Conservation (phyloP, 1,140 invertebrate species). For the Paraescarpia echinospica region DNA sequence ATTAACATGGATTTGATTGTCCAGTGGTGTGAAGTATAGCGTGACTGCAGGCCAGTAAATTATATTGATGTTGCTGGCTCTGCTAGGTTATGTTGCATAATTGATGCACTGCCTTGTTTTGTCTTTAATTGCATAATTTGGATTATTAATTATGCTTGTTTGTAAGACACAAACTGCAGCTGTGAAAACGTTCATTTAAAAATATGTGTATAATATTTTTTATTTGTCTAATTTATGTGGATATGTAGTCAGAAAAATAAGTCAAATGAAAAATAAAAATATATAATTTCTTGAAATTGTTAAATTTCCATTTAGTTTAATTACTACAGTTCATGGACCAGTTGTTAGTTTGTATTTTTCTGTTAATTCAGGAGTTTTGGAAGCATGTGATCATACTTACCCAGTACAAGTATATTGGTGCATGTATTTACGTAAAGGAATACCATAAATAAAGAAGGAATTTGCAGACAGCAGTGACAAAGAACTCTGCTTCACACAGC, state of each 20-base stretch:
- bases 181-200: not conserved
- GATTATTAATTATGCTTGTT: not conserved
- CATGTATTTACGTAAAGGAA: not conserved
- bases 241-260: not conserved
- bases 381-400: too few relatives aligned
- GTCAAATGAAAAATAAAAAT: too few relatives aligned
- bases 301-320: too few relatives aligned
- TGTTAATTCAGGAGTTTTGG: too few relatives aligned
- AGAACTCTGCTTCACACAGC: not conserved
- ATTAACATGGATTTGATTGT: conserved; percentile 10
- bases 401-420: too few relatives aligned
- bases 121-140: not conserved
- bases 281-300: too few relatives aligned
- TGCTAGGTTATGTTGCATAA: not conserved
- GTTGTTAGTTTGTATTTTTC: too few relatives aligned
- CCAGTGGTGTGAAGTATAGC: not conserved
- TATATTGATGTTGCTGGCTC: not conserved
- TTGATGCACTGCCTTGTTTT: not conserved
- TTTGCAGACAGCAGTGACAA: not conserved
- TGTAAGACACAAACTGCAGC: not conserved
- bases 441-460: not conserved
- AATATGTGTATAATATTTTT: not conserved
- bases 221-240: not conserved
- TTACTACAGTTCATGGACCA: too few relatives aligned
- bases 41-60: not conserved